Evolutionary conservation across 2,888 invertebrate species (phyloP).

Genomic region (Drosophila melanosoma): DNA sequence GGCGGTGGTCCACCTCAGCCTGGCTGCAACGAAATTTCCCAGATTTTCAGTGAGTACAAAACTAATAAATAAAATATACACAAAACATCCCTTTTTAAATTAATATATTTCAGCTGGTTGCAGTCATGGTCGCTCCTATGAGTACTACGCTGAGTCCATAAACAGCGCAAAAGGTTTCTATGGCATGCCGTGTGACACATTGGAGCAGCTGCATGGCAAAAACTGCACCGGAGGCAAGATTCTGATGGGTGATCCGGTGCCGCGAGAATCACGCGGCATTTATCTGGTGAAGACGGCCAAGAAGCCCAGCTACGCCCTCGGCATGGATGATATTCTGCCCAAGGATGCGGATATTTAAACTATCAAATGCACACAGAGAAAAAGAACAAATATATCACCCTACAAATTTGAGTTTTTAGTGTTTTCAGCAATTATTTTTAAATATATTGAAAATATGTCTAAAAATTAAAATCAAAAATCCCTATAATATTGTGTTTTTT

Average conservation of each 20-base stretch:
- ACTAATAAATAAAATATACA: not conserved
- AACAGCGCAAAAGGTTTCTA: slow-evolving; percentile 86
- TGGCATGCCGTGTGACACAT: slow-evolving; percentile 87
- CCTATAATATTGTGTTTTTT: not conserved
- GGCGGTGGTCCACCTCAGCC: slow-evolving; percentile 89
- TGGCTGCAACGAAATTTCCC: slow-evolving; percentile 87
- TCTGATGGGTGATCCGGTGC: slow-evolving; percentile 87
- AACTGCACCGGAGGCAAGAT: slow-evolving; percentile 82
- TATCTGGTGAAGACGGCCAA: slow-evolving; percentile 88
- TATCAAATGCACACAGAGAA: not conserved
- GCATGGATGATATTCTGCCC: slow-evolving; percentile 64
- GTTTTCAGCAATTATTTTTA: not conserved
- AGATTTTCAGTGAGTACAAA: slow-evolving; percentile 81
- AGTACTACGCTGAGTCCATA: slow-evolving; percentile 89
- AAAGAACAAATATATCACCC: not conserved
- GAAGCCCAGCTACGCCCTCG: slow-evolving; percentile 86
- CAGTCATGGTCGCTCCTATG: slow-evolving; percentile 89
- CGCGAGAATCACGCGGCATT: slow-evolving; percentile 85
- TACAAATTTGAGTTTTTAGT: not conserved
- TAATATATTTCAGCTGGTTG: slow-evolving; percentile 86
- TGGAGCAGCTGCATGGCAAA: slow-evolving; percentile 82
- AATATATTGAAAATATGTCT: not conserved
- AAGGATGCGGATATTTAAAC: slow-evolving; percentile 17
- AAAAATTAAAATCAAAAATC: not conserved
- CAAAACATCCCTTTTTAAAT: not conserved